Evolutionary conservation across 2,113 vertebrate species (phyloP).

Genomic region (Etia nguti): DNA sequence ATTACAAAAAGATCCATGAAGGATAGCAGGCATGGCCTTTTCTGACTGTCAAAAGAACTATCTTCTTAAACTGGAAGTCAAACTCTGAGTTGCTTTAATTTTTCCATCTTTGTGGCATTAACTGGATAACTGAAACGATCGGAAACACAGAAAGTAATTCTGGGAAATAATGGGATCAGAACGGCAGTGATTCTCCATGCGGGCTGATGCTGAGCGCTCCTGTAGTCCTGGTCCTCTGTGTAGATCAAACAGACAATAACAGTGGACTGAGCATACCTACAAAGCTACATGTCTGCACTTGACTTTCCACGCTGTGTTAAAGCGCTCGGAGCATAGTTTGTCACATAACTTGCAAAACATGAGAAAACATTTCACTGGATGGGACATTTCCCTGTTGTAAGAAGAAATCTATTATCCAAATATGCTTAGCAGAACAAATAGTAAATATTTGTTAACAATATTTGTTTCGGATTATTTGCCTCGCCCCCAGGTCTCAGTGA

Average conservation of each 20-base stretch:
- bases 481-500: fast-evolving
- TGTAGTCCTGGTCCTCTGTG: background rate
- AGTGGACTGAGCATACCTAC: background rate
- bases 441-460: background rate
- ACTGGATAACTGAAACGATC: background rate
- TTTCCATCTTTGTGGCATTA: background rate
- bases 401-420: background rate
- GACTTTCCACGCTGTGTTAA: background rate
- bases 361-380: background rate
- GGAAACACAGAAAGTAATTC: background rate
- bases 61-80: background rate
- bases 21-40: background rate
- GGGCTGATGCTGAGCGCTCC: background rate
- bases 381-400: background rate
- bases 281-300: background rate
- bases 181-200: background rate
- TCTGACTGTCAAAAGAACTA: background rate
- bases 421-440: background rate
- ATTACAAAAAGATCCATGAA: background rate
- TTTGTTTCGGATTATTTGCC: background rate
- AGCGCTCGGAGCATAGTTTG: background rate
- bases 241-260: background rate
- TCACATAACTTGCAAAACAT: background rate
- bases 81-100: background rate
- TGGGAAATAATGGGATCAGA: background rate